Conservation (phyloP, 2,113 vertebrate species). For the Bambusicola thoracicus region DNA sequence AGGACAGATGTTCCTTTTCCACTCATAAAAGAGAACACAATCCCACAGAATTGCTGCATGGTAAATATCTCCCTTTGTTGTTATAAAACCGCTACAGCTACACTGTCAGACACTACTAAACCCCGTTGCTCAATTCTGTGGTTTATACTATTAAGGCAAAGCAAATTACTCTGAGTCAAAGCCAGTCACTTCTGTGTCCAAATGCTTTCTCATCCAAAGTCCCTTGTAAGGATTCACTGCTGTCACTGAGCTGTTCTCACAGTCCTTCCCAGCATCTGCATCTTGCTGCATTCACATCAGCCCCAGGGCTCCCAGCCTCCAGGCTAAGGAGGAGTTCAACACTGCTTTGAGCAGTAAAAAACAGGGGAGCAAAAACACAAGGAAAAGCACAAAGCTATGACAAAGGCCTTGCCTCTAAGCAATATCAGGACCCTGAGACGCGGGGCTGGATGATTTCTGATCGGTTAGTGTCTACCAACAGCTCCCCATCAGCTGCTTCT, state of each 20-base stretch:
- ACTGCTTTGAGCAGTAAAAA: background rate
- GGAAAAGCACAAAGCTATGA: rapidly evolving
- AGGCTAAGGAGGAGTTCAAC: background rate
- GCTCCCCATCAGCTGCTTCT: background rate
- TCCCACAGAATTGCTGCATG: background rate
- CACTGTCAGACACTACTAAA: background rate
- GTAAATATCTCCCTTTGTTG: background rate
- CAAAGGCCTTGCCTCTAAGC: background rate
- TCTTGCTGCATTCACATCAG: background rate
- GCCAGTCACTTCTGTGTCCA: background rate
- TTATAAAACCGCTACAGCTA: background rate
- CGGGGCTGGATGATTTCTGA: background rate
- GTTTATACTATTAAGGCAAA: background rate
- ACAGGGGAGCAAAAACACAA: background rate
- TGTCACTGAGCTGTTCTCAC: background rate
- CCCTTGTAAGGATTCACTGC: background rate
- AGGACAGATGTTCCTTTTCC: background rate
- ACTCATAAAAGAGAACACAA: background rate
- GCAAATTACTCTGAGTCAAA: conserved; percentile 12
- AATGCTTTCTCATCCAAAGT: background rate
- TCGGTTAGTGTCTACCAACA: background rate
- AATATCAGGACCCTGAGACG: background rate
- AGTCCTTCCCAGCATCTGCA: background rate
- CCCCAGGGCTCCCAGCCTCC: background rate
- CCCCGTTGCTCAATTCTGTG: background rate